These are phyloP conservation scores for Ophion obscuratus DNA, from an alignment of 2,888 invertebrate species.

Conservation along the genomic window DNA sequence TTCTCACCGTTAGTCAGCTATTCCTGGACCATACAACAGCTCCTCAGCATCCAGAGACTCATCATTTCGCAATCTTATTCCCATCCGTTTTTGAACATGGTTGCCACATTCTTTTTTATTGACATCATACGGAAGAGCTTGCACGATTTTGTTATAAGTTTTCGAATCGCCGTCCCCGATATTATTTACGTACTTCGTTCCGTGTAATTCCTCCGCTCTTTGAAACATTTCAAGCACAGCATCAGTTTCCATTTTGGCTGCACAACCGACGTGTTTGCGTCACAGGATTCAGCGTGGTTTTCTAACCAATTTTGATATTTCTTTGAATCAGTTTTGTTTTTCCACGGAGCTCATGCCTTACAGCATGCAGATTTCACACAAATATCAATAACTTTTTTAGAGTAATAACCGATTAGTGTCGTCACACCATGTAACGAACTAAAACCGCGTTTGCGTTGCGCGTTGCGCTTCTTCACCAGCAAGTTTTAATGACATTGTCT, in stretches of 20 bases:
- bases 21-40: no score
- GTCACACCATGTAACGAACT: constrained; percentile 59
- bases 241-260: constrained; percentile 43
- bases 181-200: constrained; percentile 38
- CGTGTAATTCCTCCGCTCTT: constrained; percentile 47
- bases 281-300: constrained; percentile 41
- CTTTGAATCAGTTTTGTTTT: no score
- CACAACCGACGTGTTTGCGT: constrained; percentile 49
- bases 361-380: no score
- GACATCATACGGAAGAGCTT: no score
- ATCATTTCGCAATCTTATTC: constrained; percentile 1
- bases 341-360: no score
- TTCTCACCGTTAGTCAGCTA: no score
- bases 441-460: constrained; percentile 55
- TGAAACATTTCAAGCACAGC: background rate
- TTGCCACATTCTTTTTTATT: no score
- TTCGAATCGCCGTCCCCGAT: constrained; percentile 52
- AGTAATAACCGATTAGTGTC: constrained; percentile 26
- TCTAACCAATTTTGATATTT: constrained; percentile 41
- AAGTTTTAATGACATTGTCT: constrained; percentile 54
- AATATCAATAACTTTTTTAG: constrained; percentile 27
- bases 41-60: no score
- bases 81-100: background rate
- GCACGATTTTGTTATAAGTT: background rate
- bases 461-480: constrained; percentile 49